phyloP scores from a whole-genome alignment of 2,797 vertebrate genomes.

The Spinus pinus region DNA sequence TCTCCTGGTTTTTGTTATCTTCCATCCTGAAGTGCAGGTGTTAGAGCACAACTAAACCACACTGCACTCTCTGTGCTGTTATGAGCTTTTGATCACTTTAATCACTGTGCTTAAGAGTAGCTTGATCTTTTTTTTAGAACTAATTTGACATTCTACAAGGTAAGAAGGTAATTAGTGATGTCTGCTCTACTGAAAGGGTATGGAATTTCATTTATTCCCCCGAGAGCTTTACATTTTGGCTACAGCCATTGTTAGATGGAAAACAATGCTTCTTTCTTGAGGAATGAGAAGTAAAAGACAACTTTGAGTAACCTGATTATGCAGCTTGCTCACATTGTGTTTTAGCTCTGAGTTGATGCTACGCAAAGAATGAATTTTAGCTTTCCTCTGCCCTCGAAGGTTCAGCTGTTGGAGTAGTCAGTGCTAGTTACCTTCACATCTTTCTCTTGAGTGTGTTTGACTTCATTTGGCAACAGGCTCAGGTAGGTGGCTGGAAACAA shows the following conservation, averaged over 20 bases:
- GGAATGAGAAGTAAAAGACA: conserved; percentile 43
- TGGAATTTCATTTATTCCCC: conserved; percentile 36
- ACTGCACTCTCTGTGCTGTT: not conserved
- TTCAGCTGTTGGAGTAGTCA: not conserved
- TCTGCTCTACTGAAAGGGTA: not conserved
- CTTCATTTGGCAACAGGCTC: not conserved
- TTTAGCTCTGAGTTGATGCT: not conserved
- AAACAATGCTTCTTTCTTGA: conserved; percentile 21
- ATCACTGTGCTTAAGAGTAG: conserved; percentile 26
- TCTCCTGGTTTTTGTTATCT: not conserved
- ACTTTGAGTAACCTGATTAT: conserved; percentile 12
- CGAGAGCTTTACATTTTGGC: conserved; percentile 42
- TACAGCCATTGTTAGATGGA: not conserved
- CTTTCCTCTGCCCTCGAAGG: not conserved
- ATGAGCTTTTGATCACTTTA: conserved; percentile 43
- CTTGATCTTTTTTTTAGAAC: conserved; percentile 30
- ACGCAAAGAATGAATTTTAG: not conserved
- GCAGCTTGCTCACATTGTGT: conserved; percentile 9
- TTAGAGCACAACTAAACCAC: not conserved
- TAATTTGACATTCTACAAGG: conserved; percentile 33
- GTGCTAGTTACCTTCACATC: not conserved
- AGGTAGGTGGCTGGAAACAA: not conserved
- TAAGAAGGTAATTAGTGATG: conserved; percentile 19
- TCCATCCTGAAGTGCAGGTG: not conserved
- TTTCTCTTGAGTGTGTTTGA: not conserved